phyloP scores from a whole-genome alignment of 2,797 vertebrate species.

The Cryptoblepharus egeriae region DNA sequence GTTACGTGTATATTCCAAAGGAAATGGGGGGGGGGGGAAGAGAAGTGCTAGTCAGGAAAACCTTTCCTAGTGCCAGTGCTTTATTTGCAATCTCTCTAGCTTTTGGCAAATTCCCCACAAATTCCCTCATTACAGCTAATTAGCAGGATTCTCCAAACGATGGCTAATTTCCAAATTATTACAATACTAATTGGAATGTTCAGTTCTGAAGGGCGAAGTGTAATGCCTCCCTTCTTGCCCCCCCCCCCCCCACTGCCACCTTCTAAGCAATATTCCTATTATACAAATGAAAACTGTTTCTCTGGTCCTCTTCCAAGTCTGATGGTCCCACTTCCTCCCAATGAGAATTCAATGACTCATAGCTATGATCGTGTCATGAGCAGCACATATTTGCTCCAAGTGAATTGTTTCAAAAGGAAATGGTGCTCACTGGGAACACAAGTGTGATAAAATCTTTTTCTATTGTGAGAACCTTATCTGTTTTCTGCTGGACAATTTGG shows the following conservation, averaged over 20 bases:
- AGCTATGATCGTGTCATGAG: neutral
- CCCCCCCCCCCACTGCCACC: too few species aligned
- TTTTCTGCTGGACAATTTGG: conserved; percentile 17
- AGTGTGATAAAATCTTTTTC: conserved; percentile 33
- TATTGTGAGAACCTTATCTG: neutral
- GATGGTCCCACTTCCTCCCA: neutral
- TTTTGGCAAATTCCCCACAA: conserved; percentile 1
- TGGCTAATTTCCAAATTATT: conserved; percentile 3
- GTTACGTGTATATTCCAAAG: conserved; percentile 31
- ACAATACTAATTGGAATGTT: neutral
- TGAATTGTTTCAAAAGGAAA: conserved; percentile 39
- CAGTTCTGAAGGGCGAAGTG: neutral
- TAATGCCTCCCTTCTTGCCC: neutral
- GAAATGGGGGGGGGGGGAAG: conserved; percentile 13
- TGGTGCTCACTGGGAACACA: conserved; percentile 20
- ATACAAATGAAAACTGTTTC: neutral
- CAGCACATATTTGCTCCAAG: conserved; percentile 18
- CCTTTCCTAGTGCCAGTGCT: neutral
- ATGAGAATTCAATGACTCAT: conserved; percentile 8
- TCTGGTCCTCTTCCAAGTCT: neutral
- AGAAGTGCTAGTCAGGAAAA: neutral
- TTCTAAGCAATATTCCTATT: neutral
- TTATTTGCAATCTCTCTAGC: conserved; percentile 18
- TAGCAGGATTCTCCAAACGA: conserved; percentile 26
- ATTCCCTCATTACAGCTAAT: neutral